Conservation (phyloP, 2,888 invertebrate genomes). For the Drosophila algonquin region DNA sequence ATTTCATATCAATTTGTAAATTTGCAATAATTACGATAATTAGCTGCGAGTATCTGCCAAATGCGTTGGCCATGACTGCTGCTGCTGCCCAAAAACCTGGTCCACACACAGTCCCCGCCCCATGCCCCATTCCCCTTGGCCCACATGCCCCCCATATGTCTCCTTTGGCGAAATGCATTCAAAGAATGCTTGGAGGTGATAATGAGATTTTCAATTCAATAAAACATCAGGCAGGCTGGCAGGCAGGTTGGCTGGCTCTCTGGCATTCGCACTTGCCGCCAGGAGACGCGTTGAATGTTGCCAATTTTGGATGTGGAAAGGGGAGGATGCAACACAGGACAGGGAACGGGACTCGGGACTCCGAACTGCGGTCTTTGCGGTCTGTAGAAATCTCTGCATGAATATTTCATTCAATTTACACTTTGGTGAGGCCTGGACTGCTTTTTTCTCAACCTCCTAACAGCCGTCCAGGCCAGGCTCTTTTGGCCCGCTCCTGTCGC, state of each 20-base stretch:
- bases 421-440: conserved; percentile 45
- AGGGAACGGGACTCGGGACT: no score
- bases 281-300: conserved; percentile 44
- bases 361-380: background rate
- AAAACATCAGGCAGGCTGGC: conserved; percentile 56
- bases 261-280: conserved; percentile 35
- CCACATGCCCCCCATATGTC: background rate
- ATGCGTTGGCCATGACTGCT: conserved; percentile 51
- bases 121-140: conserved; percentile 8
- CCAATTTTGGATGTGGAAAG: conserved; percentile 60
- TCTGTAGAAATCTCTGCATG: conserved; percentile 71
- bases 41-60: conserved; percentile 79
- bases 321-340: background rate
- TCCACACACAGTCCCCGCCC: background rate
- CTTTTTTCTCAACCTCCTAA: conserved; percentile 6
- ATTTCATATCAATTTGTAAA: conserved; percentile 84
- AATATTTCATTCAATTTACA: conserved; percentile 82
- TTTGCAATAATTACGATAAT: conserved; percentile 84
- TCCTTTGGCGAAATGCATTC: conserved; percentile 62
- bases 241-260: conserved; percentile 11
- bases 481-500: conserved; percentile 16
- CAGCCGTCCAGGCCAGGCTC: background rate
- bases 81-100: conserved; percentile 5
- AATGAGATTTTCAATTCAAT: conserved; percentile 80
- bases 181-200: conserved; percentile 80